These are phyloP conservation scores for Cephus spinipes DNA, from an alignment of 2,888 invertebrate species.

Conservation along the genomic window DNA sequence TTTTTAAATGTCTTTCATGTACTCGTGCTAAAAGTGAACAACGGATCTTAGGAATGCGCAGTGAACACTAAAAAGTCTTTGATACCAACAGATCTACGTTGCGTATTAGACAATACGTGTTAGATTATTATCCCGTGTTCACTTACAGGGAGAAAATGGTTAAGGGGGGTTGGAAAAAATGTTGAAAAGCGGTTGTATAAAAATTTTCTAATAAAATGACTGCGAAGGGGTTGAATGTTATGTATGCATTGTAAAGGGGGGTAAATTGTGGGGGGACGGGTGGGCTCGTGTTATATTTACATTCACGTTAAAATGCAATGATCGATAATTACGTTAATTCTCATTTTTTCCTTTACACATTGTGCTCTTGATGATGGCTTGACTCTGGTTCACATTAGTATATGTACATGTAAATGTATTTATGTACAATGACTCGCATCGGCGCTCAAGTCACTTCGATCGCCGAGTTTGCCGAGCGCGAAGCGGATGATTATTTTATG, in stretches of 20 bases:
- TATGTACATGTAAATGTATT: conserved; percentile 65
- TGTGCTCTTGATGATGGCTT: conserved; percentile 59
- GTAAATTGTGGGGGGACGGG: conserved; percentile 13
- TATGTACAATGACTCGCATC: conserved; percentile 66
- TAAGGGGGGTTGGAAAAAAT: conserved; percentile 23
- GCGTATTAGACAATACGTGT: background rate
- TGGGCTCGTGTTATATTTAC: conserved; percentile 53
- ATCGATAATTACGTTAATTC: conserved; percentile 46
- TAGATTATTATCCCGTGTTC: background rate
- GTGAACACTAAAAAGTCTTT: background rate
- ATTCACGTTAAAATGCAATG: conserved; percentile 58
- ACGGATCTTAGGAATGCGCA: background rate
- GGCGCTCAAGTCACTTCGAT: conserved; percentile 58
- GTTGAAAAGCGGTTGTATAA: conserved; percentile 48
- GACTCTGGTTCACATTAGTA: conserved; percentile 57
- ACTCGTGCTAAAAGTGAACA: background rate
- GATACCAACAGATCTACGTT: background rate
- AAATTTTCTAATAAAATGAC: conserved; percentile 53
- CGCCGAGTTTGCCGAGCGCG: conserved; percentile 55
- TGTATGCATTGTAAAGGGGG: background rate
- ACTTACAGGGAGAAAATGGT: background rate
- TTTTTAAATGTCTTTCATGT: background rate
- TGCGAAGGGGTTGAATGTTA: background rate
- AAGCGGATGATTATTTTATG: conserved; percentile 53
- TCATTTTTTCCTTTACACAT: conserved; percentile 38